phyloP scores from a whole-genome alignment of 92 coral and sea anemone genomes.

The Anthopleura xanthogrammica region DNA sequence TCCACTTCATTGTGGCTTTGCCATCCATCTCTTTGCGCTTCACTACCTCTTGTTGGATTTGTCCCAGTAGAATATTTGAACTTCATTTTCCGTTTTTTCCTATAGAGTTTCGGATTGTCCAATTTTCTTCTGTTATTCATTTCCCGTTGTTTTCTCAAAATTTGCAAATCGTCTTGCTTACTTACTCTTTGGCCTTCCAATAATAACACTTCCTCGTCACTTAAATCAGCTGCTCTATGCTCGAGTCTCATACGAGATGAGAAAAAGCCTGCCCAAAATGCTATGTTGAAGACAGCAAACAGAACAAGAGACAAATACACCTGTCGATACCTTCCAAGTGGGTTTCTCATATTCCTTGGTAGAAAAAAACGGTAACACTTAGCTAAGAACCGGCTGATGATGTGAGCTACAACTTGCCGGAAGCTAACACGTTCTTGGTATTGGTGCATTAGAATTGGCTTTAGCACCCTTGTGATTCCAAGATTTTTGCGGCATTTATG shows the following conservation, averaged over 20 bases:
- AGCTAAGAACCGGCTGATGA: neutral
- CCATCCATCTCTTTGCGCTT: neutral
- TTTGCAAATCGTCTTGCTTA: neutral
- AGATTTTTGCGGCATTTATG: neutral
- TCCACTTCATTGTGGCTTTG: neutral
- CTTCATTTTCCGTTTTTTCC: neutral
- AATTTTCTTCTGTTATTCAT: neutral
- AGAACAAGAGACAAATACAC: neutral
- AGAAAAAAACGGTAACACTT: neutral
- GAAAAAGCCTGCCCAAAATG: neutral
- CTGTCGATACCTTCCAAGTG: neutral
- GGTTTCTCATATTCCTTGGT: neutral
- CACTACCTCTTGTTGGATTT: neutral
- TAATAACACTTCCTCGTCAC: neutral
- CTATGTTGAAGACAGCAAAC: slow-evolving; percentile 1
- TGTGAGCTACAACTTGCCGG: neutral
- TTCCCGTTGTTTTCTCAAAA: neutral
- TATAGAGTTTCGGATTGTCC: neutral
- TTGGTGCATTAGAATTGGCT: neutral
- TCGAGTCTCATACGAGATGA: neutral
- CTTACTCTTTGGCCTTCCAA: neutral
- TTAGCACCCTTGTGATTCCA: neutral
- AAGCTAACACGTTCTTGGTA: neutral
- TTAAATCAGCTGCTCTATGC: neutral
- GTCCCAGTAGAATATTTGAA: neutral